Evolutionary conservation across 2,797 vertebrate species (phyloP).

Genomic region (Antennarius maculatus): DNA sequence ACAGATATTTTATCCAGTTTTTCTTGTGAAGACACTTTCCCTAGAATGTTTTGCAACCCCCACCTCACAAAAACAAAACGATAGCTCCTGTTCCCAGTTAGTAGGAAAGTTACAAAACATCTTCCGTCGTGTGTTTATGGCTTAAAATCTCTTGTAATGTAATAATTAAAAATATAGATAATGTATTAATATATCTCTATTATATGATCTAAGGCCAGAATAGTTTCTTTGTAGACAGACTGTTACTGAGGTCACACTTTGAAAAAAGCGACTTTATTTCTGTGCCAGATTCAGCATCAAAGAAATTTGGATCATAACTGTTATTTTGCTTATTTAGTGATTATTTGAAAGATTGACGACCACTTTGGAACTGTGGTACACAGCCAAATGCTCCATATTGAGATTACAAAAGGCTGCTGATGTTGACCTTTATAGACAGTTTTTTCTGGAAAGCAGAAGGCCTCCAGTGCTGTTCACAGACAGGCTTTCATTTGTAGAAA

Average conservation of each 20-base stretch:
- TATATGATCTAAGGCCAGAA: slow-evolving; percentile 11
- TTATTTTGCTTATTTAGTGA: slow-evolving; percentile 63
- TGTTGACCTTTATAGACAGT: slow-evolving; percentile 48
- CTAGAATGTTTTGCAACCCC: no score
- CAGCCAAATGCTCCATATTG: slow-evolving; percentile 68
- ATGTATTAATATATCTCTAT: background rate
- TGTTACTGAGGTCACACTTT: slow-evolving; percentile 37
- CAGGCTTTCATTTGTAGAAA: slow-evolving; percentile 4
- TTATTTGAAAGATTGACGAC: slow-evolving; percentile 60
- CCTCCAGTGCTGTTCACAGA: slow-evolving; percentile 43
- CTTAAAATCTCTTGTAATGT: no score
- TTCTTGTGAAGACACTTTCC: background rate
- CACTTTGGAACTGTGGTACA: slow-evolving; percentile 47
- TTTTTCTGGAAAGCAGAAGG: slow-evolving; percentile 50
- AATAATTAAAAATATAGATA: no score
- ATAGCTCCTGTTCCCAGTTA: background rate
- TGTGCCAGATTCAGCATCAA: slow-evolving; percentile 42
- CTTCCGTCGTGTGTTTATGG: no score
- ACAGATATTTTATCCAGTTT: slow-evolving; percentile 2
- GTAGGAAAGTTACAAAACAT: background rate
- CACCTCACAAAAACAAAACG: no score
- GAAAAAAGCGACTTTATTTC: slow-evolving; percentile 30
- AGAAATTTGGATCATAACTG: slow-evolving; percentile 60
- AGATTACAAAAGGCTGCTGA: slow-evolving; percentile 64
- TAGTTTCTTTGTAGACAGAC: slow-evolving; percentile 29